These are phyloP conservation scores for Drosophila austrosaltans DNA, from an alignment of 2,888 invertebrate genomes.

Conservation along the genomic window DNA sequence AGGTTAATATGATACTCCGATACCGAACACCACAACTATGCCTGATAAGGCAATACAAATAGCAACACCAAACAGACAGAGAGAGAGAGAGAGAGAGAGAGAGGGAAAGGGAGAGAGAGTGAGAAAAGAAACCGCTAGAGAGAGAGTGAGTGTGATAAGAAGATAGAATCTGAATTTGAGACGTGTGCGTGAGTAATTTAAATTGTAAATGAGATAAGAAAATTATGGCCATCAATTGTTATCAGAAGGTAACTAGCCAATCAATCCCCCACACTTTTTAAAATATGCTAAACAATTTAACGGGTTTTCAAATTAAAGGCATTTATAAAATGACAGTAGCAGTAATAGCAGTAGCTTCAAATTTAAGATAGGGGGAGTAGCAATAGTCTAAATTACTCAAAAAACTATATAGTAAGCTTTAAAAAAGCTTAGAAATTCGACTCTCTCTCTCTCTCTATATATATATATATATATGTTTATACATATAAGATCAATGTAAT, in stretches of 20 bases:
- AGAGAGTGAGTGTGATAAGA: not conserved
- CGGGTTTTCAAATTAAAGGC: not conserved
- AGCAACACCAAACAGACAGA: slow-evolving; percentile 14
- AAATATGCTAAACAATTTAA: too few relatives aligned
- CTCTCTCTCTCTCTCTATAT: too few relatives aligned
- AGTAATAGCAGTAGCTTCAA: not conserved
- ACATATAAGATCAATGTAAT: too few relatives aligned
- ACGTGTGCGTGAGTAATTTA: slow-evolving; percentile 3
- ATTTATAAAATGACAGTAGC: too few relatives aligned
- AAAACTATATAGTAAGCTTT: too few relatives aligned
- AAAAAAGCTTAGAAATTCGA: not conserved
- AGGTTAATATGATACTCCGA: slow-evolving; percentile 56
- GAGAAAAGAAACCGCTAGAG: not conserved
- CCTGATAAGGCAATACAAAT: slow-evolving; percentile 56
- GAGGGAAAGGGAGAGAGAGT: not conserved
- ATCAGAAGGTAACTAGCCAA: not conserved
- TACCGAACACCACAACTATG: slow-evolving; percentile 36
- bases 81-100: not conserved
- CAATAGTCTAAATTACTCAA: not conserved
- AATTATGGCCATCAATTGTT: not conserved
- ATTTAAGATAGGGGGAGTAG: too few relatives aligned
- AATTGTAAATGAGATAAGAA: slow-evolving; percentile 9
- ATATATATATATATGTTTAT: too few relatives aligned
- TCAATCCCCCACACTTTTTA: too few relatives aligned
- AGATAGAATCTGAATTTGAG: not conserved